phyloP scores from a whole-genome alignment of 1,140 invertebrate species.

The Atta cephalotes region DNA sequence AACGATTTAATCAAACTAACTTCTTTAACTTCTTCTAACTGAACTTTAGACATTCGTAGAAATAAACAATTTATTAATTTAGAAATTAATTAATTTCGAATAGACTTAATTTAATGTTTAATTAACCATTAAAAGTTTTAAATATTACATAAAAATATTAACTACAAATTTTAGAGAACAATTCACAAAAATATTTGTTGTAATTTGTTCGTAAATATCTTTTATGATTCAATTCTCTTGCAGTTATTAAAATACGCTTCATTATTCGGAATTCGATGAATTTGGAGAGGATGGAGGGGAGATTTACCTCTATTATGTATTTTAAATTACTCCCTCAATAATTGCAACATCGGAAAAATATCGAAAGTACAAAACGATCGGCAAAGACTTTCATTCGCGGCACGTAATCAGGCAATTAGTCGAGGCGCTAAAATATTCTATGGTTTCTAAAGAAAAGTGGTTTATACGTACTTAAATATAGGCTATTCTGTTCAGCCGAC shows the following conservation, averaged over 20 bases:
- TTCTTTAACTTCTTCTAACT: no score
- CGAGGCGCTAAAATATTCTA: slow-evolving; percentile 83
- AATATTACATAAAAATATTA: neutral
- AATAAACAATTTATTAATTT: neutral
- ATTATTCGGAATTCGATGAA: slow-evolving; percentile 6
- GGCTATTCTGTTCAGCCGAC: slow-evolving; percentile 71
- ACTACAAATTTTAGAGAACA: neutral
- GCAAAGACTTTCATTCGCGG: slow-evolving; percentile 70
- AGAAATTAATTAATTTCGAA: neutral
- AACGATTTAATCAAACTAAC: neutral
- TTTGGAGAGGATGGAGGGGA: neutral
- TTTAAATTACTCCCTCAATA: slow-evolving; percentile 33
- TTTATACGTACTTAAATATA: slow-evolving; percentile 78
- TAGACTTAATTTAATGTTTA: neutral
- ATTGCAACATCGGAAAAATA: slow-evolving; percentile 6
- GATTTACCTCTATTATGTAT: neutral
- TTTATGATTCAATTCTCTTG: neutral
- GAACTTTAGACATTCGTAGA: neutral
- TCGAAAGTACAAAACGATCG: slow-evolving; percentile 49
- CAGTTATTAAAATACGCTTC: slow-evolving; percentile 10
- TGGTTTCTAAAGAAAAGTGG: slow-evolving; percentile 78
- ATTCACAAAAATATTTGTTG: slow-evolving; percentile 7
- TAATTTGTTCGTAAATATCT: slow-evolving; percentile 6
- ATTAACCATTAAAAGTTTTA: neutral
- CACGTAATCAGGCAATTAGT: slow-evolving; percentile 80